Conservation (phyloP, 2,113 vertebrate species). For the Python bivittatus region DNA sequence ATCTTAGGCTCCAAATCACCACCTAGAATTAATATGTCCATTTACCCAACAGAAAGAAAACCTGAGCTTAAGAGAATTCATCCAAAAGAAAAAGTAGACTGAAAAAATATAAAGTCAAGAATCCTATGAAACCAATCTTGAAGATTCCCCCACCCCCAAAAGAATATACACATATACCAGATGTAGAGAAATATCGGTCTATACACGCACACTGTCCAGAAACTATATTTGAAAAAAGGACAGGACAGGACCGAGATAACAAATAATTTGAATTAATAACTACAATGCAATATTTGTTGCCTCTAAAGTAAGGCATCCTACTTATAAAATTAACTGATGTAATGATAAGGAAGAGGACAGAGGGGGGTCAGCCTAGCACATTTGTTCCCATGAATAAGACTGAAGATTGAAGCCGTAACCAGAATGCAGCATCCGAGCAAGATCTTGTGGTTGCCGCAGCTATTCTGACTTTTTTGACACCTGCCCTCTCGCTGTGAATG, state of each 20-base stretch:
- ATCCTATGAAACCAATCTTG: not conserved
- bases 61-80: not conserved
- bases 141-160: not conserved
- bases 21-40: not conserved
- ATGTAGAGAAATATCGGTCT: not conserved
- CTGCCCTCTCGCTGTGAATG: not conserved
- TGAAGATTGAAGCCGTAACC: not conserved
- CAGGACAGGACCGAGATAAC: not conserved
- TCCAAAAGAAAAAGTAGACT: not conserved
- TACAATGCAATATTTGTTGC: not conserved
- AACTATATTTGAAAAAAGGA: not conserved
- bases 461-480: not conserved
- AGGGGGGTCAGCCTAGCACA: not conserved
- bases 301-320: not conserved
- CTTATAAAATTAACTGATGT: not conserved
- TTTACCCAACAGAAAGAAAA: not conserved
- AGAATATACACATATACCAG: not conserved
- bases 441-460: not conserved
- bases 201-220: not conserved
- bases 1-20: not conserved
- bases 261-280: not conserved
- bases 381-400: not conserved
- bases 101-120: not conserved
- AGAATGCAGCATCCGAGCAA: not conserved
- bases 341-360: not conserved